phyloP scores from a whole-genome alignment of 1,140 invertebrate species.

The Euura lappo region DNA sequence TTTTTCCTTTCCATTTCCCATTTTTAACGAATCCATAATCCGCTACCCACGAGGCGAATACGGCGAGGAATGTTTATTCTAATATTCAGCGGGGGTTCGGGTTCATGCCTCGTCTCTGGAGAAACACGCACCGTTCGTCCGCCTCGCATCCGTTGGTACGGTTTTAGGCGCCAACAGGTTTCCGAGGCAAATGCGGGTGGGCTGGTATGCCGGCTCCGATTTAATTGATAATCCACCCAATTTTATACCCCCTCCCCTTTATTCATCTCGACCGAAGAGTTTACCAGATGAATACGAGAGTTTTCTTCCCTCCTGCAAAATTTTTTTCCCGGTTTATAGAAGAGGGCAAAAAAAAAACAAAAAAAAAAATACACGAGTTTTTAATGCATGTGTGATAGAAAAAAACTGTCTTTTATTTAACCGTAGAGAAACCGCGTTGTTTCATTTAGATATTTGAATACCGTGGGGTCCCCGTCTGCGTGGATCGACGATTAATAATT shows the following conservation, averaged over 20 bases:
- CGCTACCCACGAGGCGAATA: too few species aligned
- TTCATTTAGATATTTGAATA: background rate
- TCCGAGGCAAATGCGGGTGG: slow-evolving; percentile 17
- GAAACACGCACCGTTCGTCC: background rate
- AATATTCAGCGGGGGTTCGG: slow-evolving; percentile 2
- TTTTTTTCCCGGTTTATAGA: too few species aligned
- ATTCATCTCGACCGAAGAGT: too few species aligned
- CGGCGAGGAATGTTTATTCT: background rate
- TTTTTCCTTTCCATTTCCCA: too few species aligned
- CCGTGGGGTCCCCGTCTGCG: too few species aligned
- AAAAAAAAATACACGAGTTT: too few species aligned
- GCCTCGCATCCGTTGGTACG: slow-evolving; percentile 14
- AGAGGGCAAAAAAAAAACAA: too few species aligned
- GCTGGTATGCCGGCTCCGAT: background rate
- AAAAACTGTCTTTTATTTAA: background rate
- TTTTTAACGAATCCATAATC: too few species aligned
- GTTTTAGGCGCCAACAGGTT: slow-evolving; percentile 48
- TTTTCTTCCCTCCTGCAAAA: too few species aligned
- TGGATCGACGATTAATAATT: background rate
- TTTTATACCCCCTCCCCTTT: background rate
- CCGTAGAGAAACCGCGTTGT: background rate
- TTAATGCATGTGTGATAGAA: background rate
- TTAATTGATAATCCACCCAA: background rate
- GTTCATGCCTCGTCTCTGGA: background rate
- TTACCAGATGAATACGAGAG: too few species aligned